Percentiles rank a stretch among this genome's conserved stretches.
Evolutionary conservation across 2,888 invertebrate species (phyloP).

Genomic region (Tiliacea citrago): DNA sequence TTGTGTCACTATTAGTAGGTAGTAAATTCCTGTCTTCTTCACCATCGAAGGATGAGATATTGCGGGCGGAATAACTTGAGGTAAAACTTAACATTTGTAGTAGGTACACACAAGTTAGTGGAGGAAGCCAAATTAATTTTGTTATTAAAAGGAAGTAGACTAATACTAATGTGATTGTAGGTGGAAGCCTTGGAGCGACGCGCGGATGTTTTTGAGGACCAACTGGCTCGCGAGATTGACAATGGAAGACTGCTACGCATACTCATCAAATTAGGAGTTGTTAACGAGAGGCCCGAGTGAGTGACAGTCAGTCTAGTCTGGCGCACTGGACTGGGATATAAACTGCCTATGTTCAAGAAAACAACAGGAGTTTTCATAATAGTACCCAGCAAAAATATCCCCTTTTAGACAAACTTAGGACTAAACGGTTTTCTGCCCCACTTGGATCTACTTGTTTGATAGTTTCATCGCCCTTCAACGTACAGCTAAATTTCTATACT

Average conservation of each 20-base stretch:
- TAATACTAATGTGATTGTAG: constrained; percentile 64
- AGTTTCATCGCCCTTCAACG: neutral
- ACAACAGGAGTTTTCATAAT: neutral
- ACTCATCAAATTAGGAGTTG: constrained; percentile 97
- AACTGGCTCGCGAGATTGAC: constrained; percentile 97
- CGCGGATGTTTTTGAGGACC: constrained; percentile 97
- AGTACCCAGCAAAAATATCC: neutral
- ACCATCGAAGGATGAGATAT: constrained; percentile 3
- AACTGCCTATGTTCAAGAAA: neutral
- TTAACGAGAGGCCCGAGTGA: constrained; percentile 98
- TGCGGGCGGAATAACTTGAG: neutral
- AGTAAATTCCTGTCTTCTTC: neutral
- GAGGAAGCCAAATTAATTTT: neutral
- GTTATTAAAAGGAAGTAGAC: neutral
- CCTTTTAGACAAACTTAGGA: neutral
- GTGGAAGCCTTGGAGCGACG: constrained; percentile 96
- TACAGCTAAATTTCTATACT: neutral
- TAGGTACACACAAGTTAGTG: neutral
- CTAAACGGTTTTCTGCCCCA: neutral
- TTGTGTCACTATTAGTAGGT: constrained; percentile 3
- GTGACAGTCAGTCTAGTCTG: constrained; percentile 71
- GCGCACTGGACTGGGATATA: neutral
- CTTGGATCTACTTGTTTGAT: neutral
- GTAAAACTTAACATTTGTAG: constrained; percentile 6
- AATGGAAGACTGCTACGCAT: constrained; percentile 98